These are phyloP conservation scores for Baccha elongata DNA, from an alignment of 2,888 invertebrate genomes.

Conservation along the genomic window DNA sequence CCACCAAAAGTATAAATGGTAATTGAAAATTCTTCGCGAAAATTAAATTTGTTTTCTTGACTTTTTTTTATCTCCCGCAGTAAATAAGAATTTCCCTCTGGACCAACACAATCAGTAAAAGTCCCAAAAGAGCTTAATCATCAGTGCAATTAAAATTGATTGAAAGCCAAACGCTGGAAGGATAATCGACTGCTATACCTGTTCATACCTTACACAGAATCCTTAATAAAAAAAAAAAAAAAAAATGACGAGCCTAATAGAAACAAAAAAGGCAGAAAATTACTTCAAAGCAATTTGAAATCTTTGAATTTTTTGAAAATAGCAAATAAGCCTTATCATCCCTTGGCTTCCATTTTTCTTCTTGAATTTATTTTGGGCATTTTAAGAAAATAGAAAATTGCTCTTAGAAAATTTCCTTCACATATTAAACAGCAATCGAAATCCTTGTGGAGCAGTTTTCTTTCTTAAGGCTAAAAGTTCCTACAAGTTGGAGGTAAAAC, in stretches of 20 bases:
- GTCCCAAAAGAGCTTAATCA: slow-evolving; percentile 67
- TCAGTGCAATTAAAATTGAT: slow-evolving; percentile 72
- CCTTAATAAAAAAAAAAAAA: background rate
- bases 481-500: background rate
- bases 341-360: slow-evolving; percentile 51
- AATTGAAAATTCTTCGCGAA: slow-evolving; percentile 67
- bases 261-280: slow-evolving; percentile 35
- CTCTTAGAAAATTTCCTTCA: slow-evolving; percentile 64
- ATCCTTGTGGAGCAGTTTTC: slow-evolving; percentile 46
- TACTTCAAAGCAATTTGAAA: slow-evolving; percentile 69
- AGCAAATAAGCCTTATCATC: slow-evolving; percentile 62
- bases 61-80: background rate
- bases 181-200: slow-evolving; percentile 19
- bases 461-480: slow-evolving; percentile 6
- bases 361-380: slow-evolving; percentile 53
- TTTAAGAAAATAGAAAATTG: slow-evolving; percentile 59
- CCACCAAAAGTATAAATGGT: slow-evolving; percentile 34
- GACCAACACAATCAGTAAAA: background rate
- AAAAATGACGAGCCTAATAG: slow-evolving; percentile 2
- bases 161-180: slow-evolving; percentile 60
- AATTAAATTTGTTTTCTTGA: slow-evolving; percentile 55
- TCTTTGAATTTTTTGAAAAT: slow-evolving; percentile 62
- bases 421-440: slow-evolving; percentile 60
- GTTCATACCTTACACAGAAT: background rate
- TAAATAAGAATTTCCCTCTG: background rate